These are phyloP conservation scores for Mareca strepera DNA, from an alignment of 2,797 vertebrate species.

Conservation along the genomic window DNA sequence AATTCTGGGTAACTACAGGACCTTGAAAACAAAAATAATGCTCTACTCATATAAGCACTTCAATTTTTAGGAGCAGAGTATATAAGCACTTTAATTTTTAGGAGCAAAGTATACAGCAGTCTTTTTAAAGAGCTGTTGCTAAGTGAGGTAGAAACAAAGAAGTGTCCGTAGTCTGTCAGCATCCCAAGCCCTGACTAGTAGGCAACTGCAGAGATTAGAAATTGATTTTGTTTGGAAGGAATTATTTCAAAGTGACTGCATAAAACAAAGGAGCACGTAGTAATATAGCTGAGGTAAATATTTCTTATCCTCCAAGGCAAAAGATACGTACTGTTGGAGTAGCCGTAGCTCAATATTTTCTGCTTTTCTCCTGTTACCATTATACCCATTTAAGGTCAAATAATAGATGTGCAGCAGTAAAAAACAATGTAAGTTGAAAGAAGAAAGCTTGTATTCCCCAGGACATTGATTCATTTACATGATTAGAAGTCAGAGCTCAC, in stretches of 20 bases:
- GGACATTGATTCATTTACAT: not conserved
- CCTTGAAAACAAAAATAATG: not conserved
- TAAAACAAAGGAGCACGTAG: not conserved
- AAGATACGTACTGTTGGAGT: not conserved
- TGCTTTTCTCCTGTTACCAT: not conserved
- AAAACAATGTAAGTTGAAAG: not conserved
- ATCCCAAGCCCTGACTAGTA: not conserved
- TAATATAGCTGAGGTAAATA: not conserved
- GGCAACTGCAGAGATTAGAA: not conserved
- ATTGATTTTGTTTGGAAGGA: slow-evolving; percentile 15
- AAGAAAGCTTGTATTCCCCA: not conserved
- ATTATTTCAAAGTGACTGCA: not conserved
- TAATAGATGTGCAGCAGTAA: not conserved
- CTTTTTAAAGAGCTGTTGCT: not conserved
- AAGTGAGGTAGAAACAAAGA: not conserved
- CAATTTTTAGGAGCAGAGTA: not conserved
- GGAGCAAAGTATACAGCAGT: not conserved
- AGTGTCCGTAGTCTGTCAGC: not conserved
- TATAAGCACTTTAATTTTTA: not conserved
- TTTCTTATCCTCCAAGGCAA: not conserved
- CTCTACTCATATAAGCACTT: fast-evolving
- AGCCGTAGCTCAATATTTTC: not conserved
- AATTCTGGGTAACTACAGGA: not conserved
- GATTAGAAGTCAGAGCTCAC: not conserved
- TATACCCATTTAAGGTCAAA: not conserved